Evolutionary conservation across 2,113 vertebrate genomes (phyloP).

Genomic region (Chloropsis hardwickii): DNA sequence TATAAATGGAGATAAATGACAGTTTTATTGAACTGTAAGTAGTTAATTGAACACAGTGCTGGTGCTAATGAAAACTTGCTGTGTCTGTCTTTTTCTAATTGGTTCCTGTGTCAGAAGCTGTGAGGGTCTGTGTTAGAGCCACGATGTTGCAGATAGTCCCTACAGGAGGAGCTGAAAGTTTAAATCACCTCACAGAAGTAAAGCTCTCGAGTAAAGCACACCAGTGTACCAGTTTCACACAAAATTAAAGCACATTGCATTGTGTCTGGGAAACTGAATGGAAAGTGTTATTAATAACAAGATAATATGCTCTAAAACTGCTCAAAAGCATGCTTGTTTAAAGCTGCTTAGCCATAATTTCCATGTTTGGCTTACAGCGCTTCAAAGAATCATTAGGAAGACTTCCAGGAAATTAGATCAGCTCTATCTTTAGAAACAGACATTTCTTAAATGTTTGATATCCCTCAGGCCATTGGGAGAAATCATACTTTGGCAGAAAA

Average conservation of each 20-base stretch:
- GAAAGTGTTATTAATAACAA: constrained; percentile 10
- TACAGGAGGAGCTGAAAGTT: not conserved
- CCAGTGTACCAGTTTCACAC: not conserved
- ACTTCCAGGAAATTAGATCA: constrained; percentile 43
- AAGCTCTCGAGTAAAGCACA: not conserved
- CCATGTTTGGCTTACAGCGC: not conserved
- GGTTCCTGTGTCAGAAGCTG: not conserved
- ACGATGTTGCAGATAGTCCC: not conserved
- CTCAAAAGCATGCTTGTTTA: constrained; percentile 23
- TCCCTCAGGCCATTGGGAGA: not conserved
- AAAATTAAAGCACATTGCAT: not conserved
- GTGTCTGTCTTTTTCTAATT: not conserved
- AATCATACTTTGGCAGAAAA: constrained; percentile 16
- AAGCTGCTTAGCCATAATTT: constrained; percentile 35
- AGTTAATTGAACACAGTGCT: not conserved
- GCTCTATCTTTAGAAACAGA: constrained; percentile 46
- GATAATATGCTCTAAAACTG: constrained; percentile 3
- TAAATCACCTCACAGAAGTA: not conserved
- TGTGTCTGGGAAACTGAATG: not conserved
- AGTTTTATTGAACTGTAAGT: not conserved
- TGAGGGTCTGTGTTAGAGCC: not conserved
- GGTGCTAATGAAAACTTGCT: not conserved
- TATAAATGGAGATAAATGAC: not conserved
- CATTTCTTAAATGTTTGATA: constrained; percentile 28
- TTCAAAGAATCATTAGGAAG: constrained; percentile 50